Evolutionary conservation across 2,888 invertebrate species (phyloP), one percentile per base, ranked within the genome.

Genomic region (Cabera pusaria): DNA sequence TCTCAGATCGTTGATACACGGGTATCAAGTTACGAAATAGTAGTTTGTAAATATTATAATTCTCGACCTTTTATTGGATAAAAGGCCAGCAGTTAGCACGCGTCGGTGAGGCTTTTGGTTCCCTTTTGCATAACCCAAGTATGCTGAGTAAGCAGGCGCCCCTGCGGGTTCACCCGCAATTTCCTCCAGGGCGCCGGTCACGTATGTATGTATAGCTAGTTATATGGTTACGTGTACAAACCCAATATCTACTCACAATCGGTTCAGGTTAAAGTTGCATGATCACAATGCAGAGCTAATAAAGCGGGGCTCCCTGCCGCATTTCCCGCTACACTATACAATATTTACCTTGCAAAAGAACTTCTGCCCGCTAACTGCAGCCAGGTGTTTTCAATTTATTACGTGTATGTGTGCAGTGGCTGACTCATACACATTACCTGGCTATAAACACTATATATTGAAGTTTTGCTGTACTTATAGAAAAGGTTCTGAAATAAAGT

Each of bases 241-340:
- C 69, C 66, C 73, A 68, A 79, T 79, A 82, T 81, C 73, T 61
- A 67, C 67, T 67, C 59, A 72, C 74, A 77, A 77, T 75, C 61
- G 69, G 68, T 64, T 71, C 68, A 67, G 66, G 78, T 81, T 80
- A 81, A 84, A 82, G 64, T 82, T 81, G 76, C 71, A 79, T 77
- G 76, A 76, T 75, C 72, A 78, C 77, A 81, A 75, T 76, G 72
- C 75, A 74, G 73, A 77, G 62, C 65, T 70, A 83, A 84, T 75
- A 81, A 75, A 66, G 52, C 60, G 68, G 59, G 58, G 47, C 65
- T 54, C 51, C 56, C 45, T 51, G 62, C 61, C 69, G 65, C 64
- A 63, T 65, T 74, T 70, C 62, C 60, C 59, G 58, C 63, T 62
- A 55, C 60, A 62, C 63, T 64, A 49, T 52, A 38, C 68, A 66